Base-by-base conservation (phyloP, 1,140 invertebrate species). In the Diuraphis noxia region DNA sequence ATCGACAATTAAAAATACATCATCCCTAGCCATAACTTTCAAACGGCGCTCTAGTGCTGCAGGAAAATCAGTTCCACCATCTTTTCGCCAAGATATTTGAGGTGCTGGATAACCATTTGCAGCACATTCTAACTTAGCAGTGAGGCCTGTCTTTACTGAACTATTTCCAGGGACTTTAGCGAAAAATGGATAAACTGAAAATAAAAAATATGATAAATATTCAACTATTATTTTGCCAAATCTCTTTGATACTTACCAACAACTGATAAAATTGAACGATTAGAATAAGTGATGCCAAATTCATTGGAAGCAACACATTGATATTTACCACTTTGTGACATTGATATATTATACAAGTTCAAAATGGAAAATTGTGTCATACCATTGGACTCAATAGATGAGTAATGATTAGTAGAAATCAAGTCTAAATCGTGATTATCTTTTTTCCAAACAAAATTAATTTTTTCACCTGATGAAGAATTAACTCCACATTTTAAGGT, bases 21-120 rank as follows among this genome's bases (percentile, higher is more conserved):
- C 97, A 94, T 99, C 98, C 94, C 98, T 97, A 94, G 99, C 98
- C 95, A 98, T 98, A 56, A 99, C 97, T 93, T 98, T 97, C 96
- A 99, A 97, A 40, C 98, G 95, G 79, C 98, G 95, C 94, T 99
- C 98, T 92, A 97, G 95, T 30, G 98, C 98, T 19, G 98, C 98
- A 21, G 98, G 98, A 94, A 99, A 99, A 94, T 98, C 97, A 93
- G 97, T 97, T 1, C 97, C 97, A n/a, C 97, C 97, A 94, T 99
- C 98, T 94, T 99, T 99, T 93, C 98, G 96, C 96, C 98, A 98
- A 0, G 97, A 96, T 92, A 99, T 98, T 94, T 98, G 96, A 52
- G 98, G 98, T 41, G 95, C 94, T 0, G 98, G 98, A 93, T 97
- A 96, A 4, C 98, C 98, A 92, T 95, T 95, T 23, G 98, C 98